These are phyloP conservation scores for Laspeyria flexula DNA, from an alignment of 2,888 invertebrate genomes.

Conservation along the genomic window DNA sequence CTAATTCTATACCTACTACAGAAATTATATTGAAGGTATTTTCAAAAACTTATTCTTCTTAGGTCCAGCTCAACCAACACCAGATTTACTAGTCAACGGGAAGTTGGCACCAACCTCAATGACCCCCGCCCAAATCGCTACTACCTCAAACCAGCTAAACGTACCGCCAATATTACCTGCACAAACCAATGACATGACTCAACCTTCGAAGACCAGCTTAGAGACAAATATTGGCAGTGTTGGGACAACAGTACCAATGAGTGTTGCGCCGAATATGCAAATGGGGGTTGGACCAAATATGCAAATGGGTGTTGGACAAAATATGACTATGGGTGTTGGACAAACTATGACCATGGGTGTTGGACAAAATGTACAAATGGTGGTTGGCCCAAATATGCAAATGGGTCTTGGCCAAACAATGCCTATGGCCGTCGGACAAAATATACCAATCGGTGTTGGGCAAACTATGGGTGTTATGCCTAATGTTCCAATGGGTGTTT, in stretches of 20 bases:
- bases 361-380: conserved; percentile 4
- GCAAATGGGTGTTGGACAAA: neutral
- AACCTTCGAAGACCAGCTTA: conserved; percentile 14
- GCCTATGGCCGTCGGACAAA: neutral
- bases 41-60: neutral
- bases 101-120: conserved; percentile 39
- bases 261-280: neutral
- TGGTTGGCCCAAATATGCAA: neutral
- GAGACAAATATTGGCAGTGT: conserved; percentile 22
- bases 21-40: no score
- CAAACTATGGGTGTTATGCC: no score
- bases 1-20: no score
- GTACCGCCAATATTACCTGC: conserved; percentile 30
- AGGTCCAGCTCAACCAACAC: conserved; percentile 60
- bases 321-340: neutral
- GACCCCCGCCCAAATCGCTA: conserved; percentile 21
- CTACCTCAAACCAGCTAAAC: conserved; percentile 46
- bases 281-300: neutral
- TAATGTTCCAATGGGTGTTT: conserved; percentile 4
- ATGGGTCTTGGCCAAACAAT: neutral
- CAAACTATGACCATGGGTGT: neutral
- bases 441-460: neutral
- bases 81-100: conserved; percentile 74
- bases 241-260: conserved; percentile 1
- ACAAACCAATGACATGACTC: neutral